Evolutionary conservation across 2,888 invertebrate species (phyloP).

Genomic region (Villa cingulata): DNA sequence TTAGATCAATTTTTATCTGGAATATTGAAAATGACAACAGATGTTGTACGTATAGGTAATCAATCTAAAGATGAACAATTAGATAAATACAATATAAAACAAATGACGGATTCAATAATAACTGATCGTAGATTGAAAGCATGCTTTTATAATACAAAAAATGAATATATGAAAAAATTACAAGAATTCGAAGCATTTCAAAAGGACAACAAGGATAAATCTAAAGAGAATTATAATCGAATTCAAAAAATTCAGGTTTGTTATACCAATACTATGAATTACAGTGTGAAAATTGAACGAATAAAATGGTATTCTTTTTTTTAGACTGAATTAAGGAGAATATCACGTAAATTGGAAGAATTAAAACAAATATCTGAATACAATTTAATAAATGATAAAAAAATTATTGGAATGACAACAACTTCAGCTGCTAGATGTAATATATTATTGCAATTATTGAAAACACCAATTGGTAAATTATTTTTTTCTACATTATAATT

Average conservation of each 20-base stretch:
- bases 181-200: conserved; percentile 23
- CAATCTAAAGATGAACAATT: conserved; percentile 48
- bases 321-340: conserved; percentile 18
- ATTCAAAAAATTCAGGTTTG: conserved; percentile 21
- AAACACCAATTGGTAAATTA: conserved; percentile 46
- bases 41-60: conserved; percentile 54
- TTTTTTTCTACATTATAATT: background rate
- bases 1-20: conserved; percentile 74
- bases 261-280: background rate
- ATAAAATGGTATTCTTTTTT: background rate
- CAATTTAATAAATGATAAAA: conserved; percentile 39
- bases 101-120: conserved; percentile 11
- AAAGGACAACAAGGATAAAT: conserved; percentile 27
- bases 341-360: conserved; percentile 38
- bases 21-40: conserved; percentile 42
- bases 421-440: conserved; percentile 58
- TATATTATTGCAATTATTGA: conserved; percentile 44
- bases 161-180: conserved; percentile 26
- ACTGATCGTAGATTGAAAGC: conserved; percentile 21
- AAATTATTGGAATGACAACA: conserved; percentile 63
- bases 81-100: conserved; percentile 38
- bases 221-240: conserved; percentile 22
- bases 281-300: background rate
- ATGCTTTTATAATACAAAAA: conserved; percentile 23
- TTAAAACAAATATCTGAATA: conserved; percentile 43